Evolutionary conservation across 2,888 invertebrate species (phyloP), one percentile per base, ranked within the genome.

Genomic region (Harpalus rubripes): DNA sequence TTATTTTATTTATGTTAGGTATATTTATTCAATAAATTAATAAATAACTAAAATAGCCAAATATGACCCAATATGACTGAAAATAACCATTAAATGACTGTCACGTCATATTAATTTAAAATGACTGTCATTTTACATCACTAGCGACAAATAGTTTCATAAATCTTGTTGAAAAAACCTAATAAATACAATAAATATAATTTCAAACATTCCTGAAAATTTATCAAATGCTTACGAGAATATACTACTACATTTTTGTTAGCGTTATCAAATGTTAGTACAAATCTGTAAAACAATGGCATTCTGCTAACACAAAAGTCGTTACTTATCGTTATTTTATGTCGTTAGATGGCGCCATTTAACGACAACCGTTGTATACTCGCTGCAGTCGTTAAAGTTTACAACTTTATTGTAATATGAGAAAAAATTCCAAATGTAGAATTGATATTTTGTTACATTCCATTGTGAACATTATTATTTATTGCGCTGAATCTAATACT

Each of bases 261-360:
- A 6, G 2, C 12, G 12, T 6, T 1, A 52, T 8, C 12, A 52
- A 52, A 52, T 52, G 44, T 4, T 52, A 52, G 7, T 52, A 52
- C 44, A 52, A 44, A 52, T 52, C 44, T 52, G 10, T 52, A 4
- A 52, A 52, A 52, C 44, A 52, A 52, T 52, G 44, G 44, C 12
- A 52, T 52, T 52, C 44, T 52, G 44, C 10, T 12, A 52, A 52
- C 44, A 52, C 12, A 52, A 52, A 52, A 52, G 44, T 52, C 44
- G 44, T 52, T 10, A 52, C 44, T 52, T 52, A 52, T 52, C 44
- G 44, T 52, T 52, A 52, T 52, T 52, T 52, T 52, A 52, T 52
- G 44, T 52, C 44, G 44, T 52, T 52, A 52, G 44, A 52, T 52
- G 10, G 44, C 44, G 44, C 7, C 12, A 52, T 52, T 52, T 52